Conservation (phyloP, 2,888 invertebrate species). For the Bombyx huttoni region DNA sequence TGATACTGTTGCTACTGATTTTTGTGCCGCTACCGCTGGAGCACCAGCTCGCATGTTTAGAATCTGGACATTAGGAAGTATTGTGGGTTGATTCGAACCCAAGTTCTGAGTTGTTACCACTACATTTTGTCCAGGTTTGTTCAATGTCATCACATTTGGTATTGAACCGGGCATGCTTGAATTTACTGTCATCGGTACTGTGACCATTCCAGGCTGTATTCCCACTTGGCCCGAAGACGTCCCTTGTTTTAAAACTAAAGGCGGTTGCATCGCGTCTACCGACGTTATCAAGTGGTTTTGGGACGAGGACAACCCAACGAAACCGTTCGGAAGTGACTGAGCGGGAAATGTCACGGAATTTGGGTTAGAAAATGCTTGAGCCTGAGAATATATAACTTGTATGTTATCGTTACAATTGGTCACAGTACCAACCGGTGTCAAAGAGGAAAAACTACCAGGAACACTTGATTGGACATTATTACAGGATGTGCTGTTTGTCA, state of each 20-base stretch:
- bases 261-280: constrained; percentile 67
- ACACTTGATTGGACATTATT: constrained; percentile 30
- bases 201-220: constrained; percentile 72
- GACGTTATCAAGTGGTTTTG: constrained; percentile 66
- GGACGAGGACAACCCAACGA: constrained; percentile 73
- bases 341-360: constrained; percentile 30
- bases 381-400: constrained; percentile 70
- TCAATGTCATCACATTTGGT: constrained; percentile 76
- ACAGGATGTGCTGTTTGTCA: constrained; percentile 25
- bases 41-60: constrained; percentile 86
- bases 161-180: constrained; percentile 72
- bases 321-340: constrained; percentile 79
- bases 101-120: constrained; percentile 74
- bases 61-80: constrained; percentile 85
- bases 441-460: constrained; percentile 23
- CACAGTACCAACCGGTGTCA: constrained; percentile 28
- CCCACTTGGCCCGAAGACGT: constrained; percentile 41
- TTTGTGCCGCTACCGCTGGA: constrained; percentile 78
- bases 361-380: constrained; percentile 52
- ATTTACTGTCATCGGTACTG: constrained; percentile 76
- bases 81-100: constrained; percentile 74
- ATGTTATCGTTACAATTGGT: constrained; percentile 64
- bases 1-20: constrained; percentile 82
- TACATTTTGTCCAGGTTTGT: constrained; percentile 70
- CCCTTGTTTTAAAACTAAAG: constrained; percentile 59